Evolutionary conservation across 2,888 invertebrate species (phyloP), one percentile per base, ranked within the genome.

Genomic region (Limnephilus marmoratus): DNA sequence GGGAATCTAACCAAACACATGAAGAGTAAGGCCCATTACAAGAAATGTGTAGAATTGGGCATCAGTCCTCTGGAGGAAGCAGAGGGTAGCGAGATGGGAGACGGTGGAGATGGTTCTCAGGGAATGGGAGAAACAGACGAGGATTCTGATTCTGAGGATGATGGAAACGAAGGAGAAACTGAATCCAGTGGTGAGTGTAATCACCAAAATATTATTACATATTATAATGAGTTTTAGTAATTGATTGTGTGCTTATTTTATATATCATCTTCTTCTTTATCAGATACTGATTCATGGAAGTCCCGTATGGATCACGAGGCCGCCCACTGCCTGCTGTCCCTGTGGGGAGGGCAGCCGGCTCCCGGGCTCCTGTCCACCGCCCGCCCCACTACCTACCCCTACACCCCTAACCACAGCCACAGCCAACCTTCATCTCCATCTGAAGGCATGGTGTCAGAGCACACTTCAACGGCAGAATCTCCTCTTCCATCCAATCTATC

Each of bases 1-100:
- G 99, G 99, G 24, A 99, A 99, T 95, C 96, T 99, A 93, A 99
- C 99, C 0, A 99, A 99, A 95, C 99, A 99, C 95, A 99, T 99
- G 98, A 99, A 99, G 95, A 99, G 99, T 92, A 99, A 99, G 96
- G 98, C 99, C 1, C 99, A 99, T 95, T 98, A 98, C 94, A 99
- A 99, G 95, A 98, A 98, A 95, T 99, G 99, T 95, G 96, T 97
- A 45, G 98, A 98, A 94, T 96, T 98, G 94, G 98, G 98, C 93
- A 97, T 98, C 94, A 97, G 97, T 94, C 98, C 98, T 0, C 97
- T 97, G 88, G 98, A 98, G 94, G 97, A 97, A 49, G 96, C 95
- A 0, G 97, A 97, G 41, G 96, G 95, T 91, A 96, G 97, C 13
- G 96, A 96, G 92, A 96, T 96, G 18, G 97, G 97, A 93, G 95